Base-by-base conservation (phyloP, 2,113 vertebrate genomes). In the Myrmecophaga tridactyla region DNA sequence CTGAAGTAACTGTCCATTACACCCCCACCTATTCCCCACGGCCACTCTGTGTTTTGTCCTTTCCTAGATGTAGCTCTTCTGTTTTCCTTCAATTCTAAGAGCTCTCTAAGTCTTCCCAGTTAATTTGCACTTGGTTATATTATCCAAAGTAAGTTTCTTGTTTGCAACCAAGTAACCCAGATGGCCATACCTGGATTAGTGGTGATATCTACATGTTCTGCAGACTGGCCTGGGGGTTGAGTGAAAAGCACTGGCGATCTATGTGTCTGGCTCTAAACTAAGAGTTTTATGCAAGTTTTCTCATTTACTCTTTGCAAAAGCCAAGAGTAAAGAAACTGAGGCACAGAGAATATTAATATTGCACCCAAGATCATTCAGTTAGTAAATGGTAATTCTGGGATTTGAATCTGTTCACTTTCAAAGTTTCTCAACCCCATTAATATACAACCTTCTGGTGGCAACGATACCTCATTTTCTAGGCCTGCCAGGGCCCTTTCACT, bases 1-100 rank as follows among this genome's bases (percentile, higher is more conserved):
- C 5, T 29, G 0, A 12, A 23, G 6, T n/a, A 78, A 82, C 36
- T 17, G 39, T 29, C 31, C 0, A 0, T 14, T 5, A n/a, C 1
- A 0, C 41, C 39, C 60, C 39, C 15, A 2, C 1, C 4, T 14
- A 56, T 17, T 51, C n/a, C 58, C 34, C 12, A 21, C 65, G 48
- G 27, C 6, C 17, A 69, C 18, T 2, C 15, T 23, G 3, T 14
- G 4, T 18, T 21, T 53, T 8, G 0, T 48, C 46, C 11, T 27
- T 31, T 36, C 80, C 29, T 41, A n/a, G 23, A 21, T 25, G 18
- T 5, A 18, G 31, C 23, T 70, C 67, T 75, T 86, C 36, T 2
- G 25, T 23, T 65, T 53, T 48, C 14, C 43, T 36, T 48, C 60
- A 13, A 6, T 72, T 70, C 60, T 63, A 8, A n/a, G 69, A 75